These are phyloP conservation scores for Ramazzottius varieornatus DNA, from an alignment of 2,888 invertebrate species.

Conservation along the genomic window DNA sequence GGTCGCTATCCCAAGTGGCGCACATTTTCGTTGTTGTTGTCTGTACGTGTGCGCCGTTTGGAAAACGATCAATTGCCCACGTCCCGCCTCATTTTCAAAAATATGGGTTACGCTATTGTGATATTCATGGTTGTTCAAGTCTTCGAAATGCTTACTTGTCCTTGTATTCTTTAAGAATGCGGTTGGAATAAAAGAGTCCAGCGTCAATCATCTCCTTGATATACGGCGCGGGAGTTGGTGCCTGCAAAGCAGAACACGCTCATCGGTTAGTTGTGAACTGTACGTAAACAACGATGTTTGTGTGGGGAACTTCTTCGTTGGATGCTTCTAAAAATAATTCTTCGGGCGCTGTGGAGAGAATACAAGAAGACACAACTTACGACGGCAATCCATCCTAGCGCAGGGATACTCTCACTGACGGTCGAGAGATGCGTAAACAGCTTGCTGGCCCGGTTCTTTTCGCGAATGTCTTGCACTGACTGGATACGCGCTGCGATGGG, in stretches of 20 bases:
- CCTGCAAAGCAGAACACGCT: slow-evolving; percentile 24
- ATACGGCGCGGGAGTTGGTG: slow-evolving; percentile 75
- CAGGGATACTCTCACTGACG: slow-evolving; percentile 79
- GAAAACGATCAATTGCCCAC: too few species aligned
- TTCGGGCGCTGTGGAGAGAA: too few species aligned
- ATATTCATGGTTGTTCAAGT: slow-evolving; percentile 5
- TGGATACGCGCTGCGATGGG: slow-evolving; percentile 60
- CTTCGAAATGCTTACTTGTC: slow-evolving; percentile 62
- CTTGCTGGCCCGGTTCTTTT: slow-evolving; percentile 56
- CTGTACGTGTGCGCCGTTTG: too few species aligned
- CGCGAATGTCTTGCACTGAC: slow-evolving; percentile 52
- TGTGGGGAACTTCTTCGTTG: too few species aligned
- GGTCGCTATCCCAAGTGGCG: too few species aligned
- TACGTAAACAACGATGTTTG: too few species aligned
- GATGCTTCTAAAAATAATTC: too few species aligned
- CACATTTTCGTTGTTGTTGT: too few species aligned
- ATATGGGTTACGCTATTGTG: too few species aligned
- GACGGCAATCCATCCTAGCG: slow-evolving; percentile 82
- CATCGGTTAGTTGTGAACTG: too few species aligned
- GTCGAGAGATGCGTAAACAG: slow-evolving; percentile 86
- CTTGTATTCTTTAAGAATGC: slow-evolving; percentile 91
- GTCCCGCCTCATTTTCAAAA: too few species aligned
- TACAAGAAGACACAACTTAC: too few species aligned
- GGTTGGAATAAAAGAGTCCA: slow-evolving; percentile 87
- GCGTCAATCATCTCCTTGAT: slow-evolving; percentile 97